Percentiles rank a stretch among this genome's conserved stretches.
Conservation (phyloP, 1,140 invertebrate genomes). For the Procambarus clarkii region DNA sequence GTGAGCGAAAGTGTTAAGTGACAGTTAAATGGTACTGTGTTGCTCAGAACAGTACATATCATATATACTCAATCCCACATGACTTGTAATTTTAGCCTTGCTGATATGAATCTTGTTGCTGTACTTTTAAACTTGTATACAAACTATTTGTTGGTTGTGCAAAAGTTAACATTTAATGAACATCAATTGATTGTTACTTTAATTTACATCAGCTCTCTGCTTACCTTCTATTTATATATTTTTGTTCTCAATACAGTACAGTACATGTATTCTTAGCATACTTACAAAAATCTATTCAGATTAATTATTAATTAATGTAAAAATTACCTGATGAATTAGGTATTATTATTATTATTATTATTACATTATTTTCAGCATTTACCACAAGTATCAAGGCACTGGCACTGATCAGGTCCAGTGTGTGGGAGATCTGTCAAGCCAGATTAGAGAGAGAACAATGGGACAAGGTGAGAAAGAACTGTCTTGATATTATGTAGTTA, state of each 20-base stretch:
- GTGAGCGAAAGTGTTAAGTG: too few species aligned
- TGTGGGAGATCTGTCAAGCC: conserved; percentile 51
- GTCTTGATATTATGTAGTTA: background rate
- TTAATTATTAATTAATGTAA: background rate
- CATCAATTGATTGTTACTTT: background rate
- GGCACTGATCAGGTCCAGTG: conserved; percentile 52
- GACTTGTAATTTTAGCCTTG: too few species aligned
- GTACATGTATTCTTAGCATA: background rate
- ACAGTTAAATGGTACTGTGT: too few species aligned
- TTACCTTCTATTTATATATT: background rate
- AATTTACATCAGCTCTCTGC: background rate
- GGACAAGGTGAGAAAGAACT: conserved; percentile 9
- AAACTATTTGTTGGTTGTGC: too few species aligned
- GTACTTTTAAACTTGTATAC: too few species aligned
- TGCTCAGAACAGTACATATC: too few species aligned
- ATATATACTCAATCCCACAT: too few species aligned
- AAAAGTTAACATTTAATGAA: background rate
- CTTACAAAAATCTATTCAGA: too few species aligned
- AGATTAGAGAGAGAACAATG: conserved; percentile 27
- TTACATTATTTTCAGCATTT: conserved; percentile 42
- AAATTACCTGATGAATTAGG: too few species aligned
- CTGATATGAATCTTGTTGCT: too few species aligned
- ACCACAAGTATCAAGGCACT: conserved; percentile 57
- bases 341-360: too few species aligned
- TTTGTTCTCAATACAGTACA: too few species aligned